Evolutionary conservation across 2,888 invertebrate genomes (phyloP), one percentile per base, ranked within the genome.

Genomic region (Drosophila testacea): DNA sequence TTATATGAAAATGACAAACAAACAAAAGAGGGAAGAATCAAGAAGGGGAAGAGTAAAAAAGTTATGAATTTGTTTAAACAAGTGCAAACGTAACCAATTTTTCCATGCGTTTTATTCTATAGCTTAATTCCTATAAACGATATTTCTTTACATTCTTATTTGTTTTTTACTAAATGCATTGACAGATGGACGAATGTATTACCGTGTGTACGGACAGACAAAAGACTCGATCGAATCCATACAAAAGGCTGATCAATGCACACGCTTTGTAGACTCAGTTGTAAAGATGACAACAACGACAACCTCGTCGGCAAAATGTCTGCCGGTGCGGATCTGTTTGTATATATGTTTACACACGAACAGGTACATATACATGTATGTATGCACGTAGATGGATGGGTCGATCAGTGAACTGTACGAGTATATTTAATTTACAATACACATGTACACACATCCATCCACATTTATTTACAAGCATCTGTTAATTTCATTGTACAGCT

Each of bases 71-170:
- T 81, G 69, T 86, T 83, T 79, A 77, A 79, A 86, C 83, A 83
- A 83, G 83, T 83, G 83, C 84, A 69, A 75, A 77, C 84, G 83
- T 73, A 83, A 86, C 75, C 83, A 86, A 86, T 86, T 86, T 77
- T 59, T 51, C 71, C 66, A 64, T 63, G 64, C 72, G 61, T 73
- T 59, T 64, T 79, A 62, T 70, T 68, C 60, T 63, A 61, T 66
- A 73, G 77, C 42, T 44, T 61, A 69, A 65, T 79, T 57, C 61
- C 46, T 69, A 56, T 57, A 56, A 56, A 30, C 34, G 38, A 16
- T 47, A 57, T 51, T 38, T 39, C 7, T 32, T 32, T 32, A 7
- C 2, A 32, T 32, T 32, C 3, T 28, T 13, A 9, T 57, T 10
- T 28, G 36, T 63, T 68, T 67, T 67, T 80, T 77, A 65, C 65